A percentile compares a stretch with the other conserved stretches of the same genome.
Conservation (phyloP, 2,888 invertebrate species). For the Agonopterix heracliana region DNA sequence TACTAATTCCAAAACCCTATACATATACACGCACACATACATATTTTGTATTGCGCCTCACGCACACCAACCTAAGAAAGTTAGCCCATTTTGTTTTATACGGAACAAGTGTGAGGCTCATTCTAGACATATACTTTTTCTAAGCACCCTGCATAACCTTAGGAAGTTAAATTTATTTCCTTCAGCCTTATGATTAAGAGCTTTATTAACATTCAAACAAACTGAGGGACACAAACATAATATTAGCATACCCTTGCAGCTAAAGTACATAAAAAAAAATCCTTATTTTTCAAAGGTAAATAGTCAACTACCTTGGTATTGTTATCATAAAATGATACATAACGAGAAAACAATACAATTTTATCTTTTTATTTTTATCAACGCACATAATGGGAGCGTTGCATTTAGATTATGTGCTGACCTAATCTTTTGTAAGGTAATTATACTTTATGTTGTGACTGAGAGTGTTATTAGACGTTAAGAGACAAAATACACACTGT, state of each 20-base stretch:
- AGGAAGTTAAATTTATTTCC: too few relatives aligned
- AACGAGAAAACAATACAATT: constrained; percentile 2
- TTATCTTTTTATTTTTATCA: constrained; percentile 1
- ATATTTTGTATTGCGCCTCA: too few relatives aligned
- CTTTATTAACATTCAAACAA: too few relatives aligned
- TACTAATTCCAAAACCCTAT: too few relatives aligned
- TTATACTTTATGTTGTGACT: background rate
- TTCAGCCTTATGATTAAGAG: too few relatives aligned
- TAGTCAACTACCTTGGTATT: constrained; percentile 2
- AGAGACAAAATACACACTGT: too few relatives aligned
- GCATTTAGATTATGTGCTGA: constrained; percentile 5
- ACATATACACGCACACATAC: too few relatives aligned
- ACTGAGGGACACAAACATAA: background rate
- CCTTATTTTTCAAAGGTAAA: constrained; percentile 4
- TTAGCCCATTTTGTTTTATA: too few relatives aligned
- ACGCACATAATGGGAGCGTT: constrained; percentile 5
- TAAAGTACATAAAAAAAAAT: constrained; percentile 1
- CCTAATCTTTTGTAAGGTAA: constrained; percentile 6
- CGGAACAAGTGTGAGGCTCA: too few relatives aligned
- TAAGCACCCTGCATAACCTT: too few relatives aligned
- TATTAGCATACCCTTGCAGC: constrained; percentile 7
- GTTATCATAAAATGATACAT: constrained; percentile 4
- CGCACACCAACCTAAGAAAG: too few relatives aligned
- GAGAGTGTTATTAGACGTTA: background rate
- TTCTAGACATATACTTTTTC: too few relatives aligned